Evolutionary conservation across 2,113 vertebrate genomes (phyloP).

Genomic region (Platichthys flesus): DNA sequence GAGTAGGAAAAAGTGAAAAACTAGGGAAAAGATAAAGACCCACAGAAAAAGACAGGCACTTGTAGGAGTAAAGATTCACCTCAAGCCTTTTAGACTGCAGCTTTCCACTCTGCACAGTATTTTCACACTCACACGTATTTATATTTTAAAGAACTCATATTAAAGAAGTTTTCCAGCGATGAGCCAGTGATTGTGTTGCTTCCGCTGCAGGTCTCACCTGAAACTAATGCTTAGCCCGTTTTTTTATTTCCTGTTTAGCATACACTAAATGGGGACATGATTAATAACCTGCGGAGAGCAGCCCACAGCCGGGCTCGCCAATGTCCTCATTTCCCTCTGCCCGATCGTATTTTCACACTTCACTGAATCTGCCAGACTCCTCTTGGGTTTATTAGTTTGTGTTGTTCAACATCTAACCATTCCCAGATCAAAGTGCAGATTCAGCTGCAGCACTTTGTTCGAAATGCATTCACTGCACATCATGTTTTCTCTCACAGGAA

Average conservation of each 20-base stretch:
- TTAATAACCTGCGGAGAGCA: slow-evolving; percentile 34
- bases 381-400: not conserved
- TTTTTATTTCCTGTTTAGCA: slow-evolving; percentile 28
- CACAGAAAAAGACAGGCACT: not conserved
- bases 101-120: not conserved
- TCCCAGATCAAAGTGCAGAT: not conserved
- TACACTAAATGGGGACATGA: slow-evolving; percentile 44
- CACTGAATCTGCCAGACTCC: slow-evolving; percentile 6
- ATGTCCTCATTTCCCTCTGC: slow-evolving; percentile 34
- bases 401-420: slow-evolving; percentile 1
- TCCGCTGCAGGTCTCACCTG: not conserved
- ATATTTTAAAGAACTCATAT: not conserved
- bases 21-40: too few species aligned
- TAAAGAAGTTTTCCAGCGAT: not conserved
- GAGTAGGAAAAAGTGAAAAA: not conserved
- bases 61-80: not conserved
- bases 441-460: not conserved
- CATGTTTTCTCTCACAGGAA: not conserved
- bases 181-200: not conserved
- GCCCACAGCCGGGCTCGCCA: not conserved
- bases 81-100: not conserved
- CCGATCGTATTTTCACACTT: slow-evolving; percentile 20
- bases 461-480: not conserved
- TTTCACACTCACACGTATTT: not conserved
- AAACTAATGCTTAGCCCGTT: slow-evolving; percentile 19